Conservation (phyloP, 2,113 vertebrate genomes). For the Choloepus hoffmanni region DNA sequence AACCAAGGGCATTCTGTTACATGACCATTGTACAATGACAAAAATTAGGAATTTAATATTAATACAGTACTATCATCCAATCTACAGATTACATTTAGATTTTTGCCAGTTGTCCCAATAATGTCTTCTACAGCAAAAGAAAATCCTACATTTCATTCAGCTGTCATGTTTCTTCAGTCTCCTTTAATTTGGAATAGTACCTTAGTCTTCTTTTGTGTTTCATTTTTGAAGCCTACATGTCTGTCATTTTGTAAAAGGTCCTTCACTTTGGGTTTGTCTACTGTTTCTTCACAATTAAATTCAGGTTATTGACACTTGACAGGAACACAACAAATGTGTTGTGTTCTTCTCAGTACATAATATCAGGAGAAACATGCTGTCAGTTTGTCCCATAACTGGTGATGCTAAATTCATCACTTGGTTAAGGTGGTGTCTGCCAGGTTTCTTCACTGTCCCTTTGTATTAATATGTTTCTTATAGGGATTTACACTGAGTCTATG, state of each 20-base stretch:
- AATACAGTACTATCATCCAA: background rate
- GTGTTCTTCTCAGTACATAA: background rate
- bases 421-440: background rate
- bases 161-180: background rate
- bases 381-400: background rate
- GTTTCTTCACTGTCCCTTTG: background rate
- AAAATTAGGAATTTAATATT: conserved; percentile 51
- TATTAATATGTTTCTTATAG: background rate
- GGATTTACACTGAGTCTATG: background rate
- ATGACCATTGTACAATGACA: background rate
- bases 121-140: background rate
- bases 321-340: background rate
- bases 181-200: background rate
- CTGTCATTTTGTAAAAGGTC: background rate
- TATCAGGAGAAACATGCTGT: background rate
- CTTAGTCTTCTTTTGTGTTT: background rate
- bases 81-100: background rate
- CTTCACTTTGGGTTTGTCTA: background rate
- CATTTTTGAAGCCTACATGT: background rate
- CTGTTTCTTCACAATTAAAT: conserved; percentile 24
- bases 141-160: background rate
- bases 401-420: background rate
- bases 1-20: background rate
- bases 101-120: background rate
- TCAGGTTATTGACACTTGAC: background rate